A percentile compares a stretch with the other conserved stretches of the same genome.
These are phyloP conservation scores for Ochotona curzoniae DNA, from an alignment of 2,113 vertebrate species.

Conservation along the genomic window DNA sequence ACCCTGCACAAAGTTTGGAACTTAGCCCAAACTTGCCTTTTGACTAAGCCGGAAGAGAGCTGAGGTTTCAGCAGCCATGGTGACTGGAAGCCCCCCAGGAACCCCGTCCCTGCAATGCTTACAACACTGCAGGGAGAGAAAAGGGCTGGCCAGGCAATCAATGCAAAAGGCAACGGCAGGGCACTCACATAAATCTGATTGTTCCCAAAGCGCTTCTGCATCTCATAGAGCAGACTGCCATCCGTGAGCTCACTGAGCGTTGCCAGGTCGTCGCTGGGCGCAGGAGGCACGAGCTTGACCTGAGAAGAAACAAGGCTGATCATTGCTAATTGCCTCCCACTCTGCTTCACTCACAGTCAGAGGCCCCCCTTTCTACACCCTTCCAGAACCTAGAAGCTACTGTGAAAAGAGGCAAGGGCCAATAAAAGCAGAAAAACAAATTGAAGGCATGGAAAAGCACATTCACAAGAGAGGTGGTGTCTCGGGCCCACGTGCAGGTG, in stretches of 20 bases:
- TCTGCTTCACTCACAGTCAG: background rate
- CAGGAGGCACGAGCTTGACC: slow-evolving; percentile 96
- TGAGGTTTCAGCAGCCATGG: background rate
- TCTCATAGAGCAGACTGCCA: slow-evolving; percentile 98
- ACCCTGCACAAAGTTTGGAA: background rate
- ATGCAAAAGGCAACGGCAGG: background rate
- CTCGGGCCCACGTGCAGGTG: rapidly evolving
- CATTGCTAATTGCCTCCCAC: slow-evolving; percentile 36
- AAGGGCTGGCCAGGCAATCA: background rate
- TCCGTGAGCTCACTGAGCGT: slow-evolving; percentile 96
- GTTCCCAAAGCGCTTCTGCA: slow-evolving; percentile 97
- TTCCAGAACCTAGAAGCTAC: background rate
- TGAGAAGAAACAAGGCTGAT: slow-evolving; percentile 77
- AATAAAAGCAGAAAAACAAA: background rate
- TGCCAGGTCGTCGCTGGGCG: slow-evolving; percentile 96
- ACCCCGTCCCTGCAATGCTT: background rate
- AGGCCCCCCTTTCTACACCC: background rate
- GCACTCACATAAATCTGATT: slow-evolving; percentile 96
- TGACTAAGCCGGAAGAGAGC: background rate
- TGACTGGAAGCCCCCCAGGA: background rate
- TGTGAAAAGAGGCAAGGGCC: background rate
- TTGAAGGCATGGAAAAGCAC: background rate
- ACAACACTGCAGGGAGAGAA: background rate
- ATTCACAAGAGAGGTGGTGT: background rate
- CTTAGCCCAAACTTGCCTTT: background rate